Base-by-base conservation (phyloP, 2,797 vertebrate species). In the Notamacropus eugenii region DNA sequence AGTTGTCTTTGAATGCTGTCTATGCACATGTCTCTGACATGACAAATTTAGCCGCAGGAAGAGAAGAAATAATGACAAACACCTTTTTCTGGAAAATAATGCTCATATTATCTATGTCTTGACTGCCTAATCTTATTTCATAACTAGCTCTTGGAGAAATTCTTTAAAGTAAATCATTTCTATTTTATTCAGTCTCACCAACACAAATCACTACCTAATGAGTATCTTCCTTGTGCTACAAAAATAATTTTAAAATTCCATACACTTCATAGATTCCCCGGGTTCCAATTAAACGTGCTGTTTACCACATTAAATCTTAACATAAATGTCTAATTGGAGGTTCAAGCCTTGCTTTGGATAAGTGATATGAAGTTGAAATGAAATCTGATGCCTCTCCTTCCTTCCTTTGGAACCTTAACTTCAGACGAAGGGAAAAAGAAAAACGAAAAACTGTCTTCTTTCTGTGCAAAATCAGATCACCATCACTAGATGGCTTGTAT, bases 91-190 rank as follows among this genome's bases (percentile, higher is more conserved):
- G 54, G 90, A 95, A 55, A 93, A 46, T 93, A 56, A 95, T 28
- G 54, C 13, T 91, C 93, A n/a, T 31, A 27, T 52, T 74, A 82
- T 55, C 27, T 91, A 62, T 67, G 11, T 56, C 22, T 67, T 97
- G 56, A 91, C 55, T 92, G 40, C 56, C 55, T 96, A 5, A 46
- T 74, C 1, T 92, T 93, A 31, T 56, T 93, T 92, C 91, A 34
- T 27, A 93, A 59, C 31, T 95, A 91, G 94, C 24, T 95, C 95
- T 87, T 96, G 52, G 93, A 93, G 58, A 95, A 97, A 95, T 95
- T 4, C 5, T 93, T 62, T 93, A 91, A 96, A 93, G 96, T 96
- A 62, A 94, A 92, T 93, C 95, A 29, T 87, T 62, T 62, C 55
- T 91, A 54, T 55, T 92, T 90, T 16, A 31, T 40, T 19, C 16